phyloP scores from a whole-genome alignment of 1,140 invertebrate species.

The Danaus plexippus region DNA sequence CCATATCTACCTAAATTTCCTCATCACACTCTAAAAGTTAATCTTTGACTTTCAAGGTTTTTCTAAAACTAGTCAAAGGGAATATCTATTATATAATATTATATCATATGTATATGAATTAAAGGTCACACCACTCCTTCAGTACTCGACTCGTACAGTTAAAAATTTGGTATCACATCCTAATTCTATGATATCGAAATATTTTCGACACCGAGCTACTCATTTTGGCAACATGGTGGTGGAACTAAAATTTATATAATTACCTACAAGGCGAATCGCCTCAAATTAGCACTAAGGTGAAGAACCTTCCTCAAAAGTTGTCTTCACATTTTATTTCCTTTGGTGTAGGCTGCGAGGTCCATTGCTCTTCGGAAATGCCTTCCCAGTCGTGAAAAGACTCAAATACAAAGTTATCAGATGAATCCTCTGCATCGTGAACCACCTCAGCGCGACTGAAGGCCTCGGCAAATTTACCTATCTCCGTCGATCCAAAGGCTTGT shows the following conservation, averaged over 20 bases:
- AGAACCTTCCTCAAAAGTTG: slow-evolving; percentile 43
- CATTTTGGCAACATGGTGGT: slow-evolving; percentile 68
- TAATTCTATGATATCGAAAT: slow-evolving; percentile 54
- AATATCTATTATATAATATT: slow-evolving; percentile 49
- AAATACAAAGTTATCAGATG: slow-evolving; percentile 43
- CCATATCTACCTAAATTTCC: slow-evolving; percentile 51
- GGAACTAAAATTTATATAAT: slow-evolving; percentile 62
- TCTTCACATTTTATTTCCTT: slow-evolving; percentile 66
- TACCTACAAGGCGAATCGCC: slow-evolving; percentile 55
- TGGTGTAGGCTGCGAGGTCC: slow-evolving; percentile 47
- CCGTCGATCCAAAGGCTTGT: slow-evolving; percentile 83
- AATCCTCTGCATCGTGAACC: slow-evolving; percentile 47
- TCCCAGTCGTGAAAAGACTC: slow-evolving; percentile 65
- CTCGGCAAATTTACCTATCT: slow-evolving; percentile 80
- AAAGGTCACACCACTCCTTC: slow-evolving; percentile 63
- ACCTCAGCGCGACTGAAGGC: slow-evolving; percentile 68
- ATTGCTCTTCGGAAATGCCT: slow-evolving; percentile 42
- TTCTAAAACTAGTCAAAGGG: slow-evolving; percentile 64
- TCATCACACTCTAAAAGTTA: slow-evolving; percentile 31
- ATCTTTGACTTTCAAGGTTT: slow-evolving; percentile 40
- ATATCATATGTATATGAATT: slow-evolving; percentile 54
- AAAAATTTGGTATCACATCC: slow-evolving; percentile 62
- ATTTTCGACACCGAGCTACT: slow-evolving; percentile 41
- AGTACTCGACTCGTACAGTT: slow-evolving; percentile 51
- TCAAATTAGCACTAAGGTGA: slow-evolving; percentile 42